Evolutionary conservation across 2,888 invertebrate genomes (phyloP).

Genomic region (Neocrepidodera transversa): DNA sequence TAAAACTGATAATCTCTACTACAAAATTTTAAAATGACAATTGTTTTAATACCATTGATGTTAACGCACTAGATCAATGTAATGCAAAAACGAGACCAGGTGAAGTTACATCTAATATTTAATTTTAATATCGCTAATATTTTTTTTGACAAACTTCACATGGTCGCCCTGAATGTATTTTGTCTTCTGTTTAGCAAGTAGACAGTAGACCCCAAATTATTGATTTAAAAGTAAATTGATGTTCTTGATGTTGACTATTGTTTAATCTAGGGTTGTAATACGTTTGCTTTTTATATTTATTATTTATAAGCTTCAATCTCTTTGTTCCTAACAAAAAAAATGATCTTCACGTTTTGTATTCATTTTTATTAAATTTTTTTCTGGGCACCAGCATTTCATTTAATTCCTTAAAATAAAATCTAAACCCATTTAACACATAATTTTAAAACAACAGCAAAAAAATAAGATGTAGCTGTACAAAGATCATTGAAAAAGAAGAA

Average conservation of each 20-base stretch:
- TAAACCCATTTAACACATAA: too few relatives aligned
- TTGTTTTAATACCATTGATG: neutral
- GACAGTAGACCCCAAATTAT: neutral
- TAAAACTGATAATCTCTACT: too few relatives aligned
- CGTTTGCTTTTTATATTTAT: conserved; percentile 15
- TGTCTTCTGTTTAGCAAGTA: conserved; percentile 1
- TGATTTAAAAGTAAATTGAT: neutral
- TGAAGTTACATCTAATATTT: neutral
- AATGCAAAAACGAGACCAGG: neutral
- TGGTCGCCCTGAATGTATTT: neutral
- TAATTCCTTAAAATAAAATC: neutral
- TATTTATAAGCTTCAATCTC: conserved; percentile 4
- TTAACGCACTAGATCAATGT: neutral
- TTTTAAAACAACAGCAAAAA: too few relatives aligned
- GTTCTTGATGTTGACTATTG: conserved; percentile 9
- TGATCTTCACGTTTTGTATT: conserved; percentile 22
- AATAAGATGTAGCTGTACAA: too few relatives aligned
- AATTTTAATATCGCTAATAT: neutral
- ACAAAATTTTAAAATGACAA: too few relatives aligned
- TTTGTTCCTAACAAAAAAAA: conserved; percentile 21
- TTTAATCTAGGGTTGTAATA: conserved; percentile 15
- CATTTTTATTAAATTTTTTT: conserved; percentile 23
- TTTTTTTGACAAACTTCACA: neutral
- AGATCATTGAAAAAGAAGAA: too few relatives aligned
- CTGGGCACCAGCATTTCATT: neutral